Evolutionary conservation across 2,888 invertebrate species (phyloP), one percentile per base, ranked within the genome.

Genomic region (Eupithecia exiguata): DNA sequence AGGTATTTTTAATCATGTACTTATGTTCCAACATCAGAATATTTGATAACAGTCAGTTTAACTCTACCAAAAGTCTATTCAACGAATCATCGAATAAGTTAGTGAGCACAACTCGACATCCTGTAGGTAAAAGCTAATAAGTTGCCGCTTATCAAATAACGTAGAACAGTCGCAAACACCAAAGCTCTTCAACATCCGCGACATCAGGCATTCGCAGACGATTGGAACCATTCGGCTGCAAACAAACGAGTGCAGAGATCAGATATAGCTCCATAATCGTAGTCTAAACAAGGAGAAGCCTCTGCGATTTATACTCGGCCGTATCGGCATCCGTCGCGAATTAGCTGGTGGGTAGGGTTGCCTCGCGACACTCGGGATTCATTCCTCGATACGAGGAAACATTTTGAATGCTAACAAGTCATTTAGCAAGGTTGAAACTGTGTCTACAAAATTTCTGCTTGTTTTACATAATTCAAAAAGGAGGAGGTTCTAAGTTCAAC

Each of bases 231-330:
- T 72, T 67, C 36, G 30, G 62, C 53, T 16, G 46, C 69, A 71
- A 67, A 69, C 40, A 40, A 16, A 49, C 21, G 36, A 63, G 73
- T 35, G 71, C 74, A 75, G 36, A 68, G 77, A 62, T 62, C 62
- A 62, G 62, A 76, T 77, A 77, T 80, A 80, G 75, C 70, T 78
- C 75, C 78, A 81, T 83, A 81, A 78, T 79, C 80, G 80, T 83
- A 86, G 87, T 84, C 86, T 88, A 88, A 89, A 88, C 89, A 88
- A 81, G 83, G 83, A 72, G 72, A 65, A 66, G 72, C 38, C 70
- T 74, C 67, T 75, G 58, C 75, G 81, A 81, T 80, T 80, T 80
- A 83, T 80, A 79, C 77, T 49, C 53, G 65, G 43, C 84, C 83
- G 84, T 80, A 72, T 70, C 75, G 74, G 73, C 70, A 74, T 69